Evolutionary conservation across 2,113 vertebrate species (phyloP), one percentile per base, ranked within the genome.

Genomic region (Sinocyclocheilus rhinocerous): DNA sequence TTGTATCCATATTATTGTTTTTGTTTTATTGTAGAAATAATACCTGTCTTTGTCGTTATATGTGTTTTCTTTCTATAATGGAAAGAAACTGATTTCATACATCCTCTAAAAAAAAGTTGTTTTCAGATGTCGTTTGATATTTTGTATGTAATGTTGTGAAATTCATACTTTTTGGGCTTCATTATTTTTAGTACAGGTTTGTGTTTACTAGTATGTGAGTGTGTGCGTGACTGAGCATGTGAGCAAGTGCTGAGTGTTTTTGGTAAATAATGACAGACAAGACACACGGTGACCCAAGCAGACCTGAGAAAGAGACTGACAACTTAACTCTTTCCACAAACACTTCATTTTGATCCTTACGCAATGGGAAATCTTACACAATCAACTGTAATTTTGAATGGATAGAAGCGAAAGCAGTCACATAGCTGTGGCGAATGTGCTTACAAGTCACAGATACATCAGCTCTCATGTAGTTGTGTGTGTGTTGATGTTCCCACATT

Each of bases 251-350:
- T 4, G 1, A 33, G 13, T 81, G 42, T 63, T 45, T 81, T 65
- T 45, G 13, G 36, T 81, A 45, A 81, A 81, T 81, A 65, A 81
- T 81, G 59, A 81, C 36, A 65, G 55, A n/a, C 59, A 81, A 81
- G 57, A 81, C 2, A 1, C 26, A 55, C 10, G 9, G 7, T 50
- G 76, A 9, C 76, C 16, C 78, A 45, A 22, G 22, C 22, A 48
- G 36, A 81, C 18, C 79, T 65, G n/a, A 81, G 79, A 65, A 29
- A 26, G 4, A 80, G 18, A 45, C 57, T 59, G 29, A 36, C 48
- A 29, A 22, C 15, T 50, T 52, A 20, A 57, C 52, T 22, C 26
- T 57, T 33, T 20, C 59, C 15, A 36, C 52, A 61, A 36, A 79
- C 18, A 79, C 29, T n/a, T 13, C 20, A 42, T 63, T 80, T 42